A percentile compares a stretch with the other conserved stretches of the same genome.
phyloP scores from a whole-genome alignment of 2,797 vertebrate species.

The Microctenopoma lineatum region DNA sequence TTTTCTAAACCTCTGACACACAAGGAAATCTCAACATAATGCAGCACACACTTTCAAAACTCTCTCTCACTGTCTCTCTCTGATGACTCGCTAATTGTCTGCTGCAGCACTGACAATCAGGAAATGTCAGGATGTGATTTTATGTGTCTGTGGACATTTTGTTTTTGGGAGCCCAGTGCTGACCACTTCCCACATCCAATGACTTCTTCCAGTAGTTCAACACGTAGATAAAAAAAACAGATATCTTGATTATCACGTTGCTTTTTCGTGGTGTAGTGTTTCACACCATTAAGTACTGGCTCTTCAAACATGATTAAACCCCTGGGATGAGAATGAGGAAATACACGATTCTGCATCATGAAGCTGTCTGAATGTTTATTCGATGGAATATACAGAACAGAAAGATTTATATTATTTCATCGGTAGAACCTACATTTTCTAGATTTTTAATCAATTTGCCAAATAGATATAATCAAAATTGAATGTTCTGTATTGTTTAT shows the following conservation, averaged over 20 bases:
- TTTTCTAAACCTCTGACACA: slow-evolving; percentile 41
- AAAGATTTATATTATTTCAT: slow-evolving; percentile 35
- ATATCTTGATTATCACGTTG: slow-evolving; percentile 49
- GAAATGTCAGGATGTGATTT: slow-evolving; percentile 40
- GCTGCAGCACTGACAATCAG: slow-evolving; percentile 33
- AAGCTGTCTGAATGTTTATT: slow-evolving; percentile 1
- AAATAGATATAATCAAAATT: slow-evolving; percentile 64
- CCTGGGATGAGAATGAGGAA: slow-evolving; percentile 21
- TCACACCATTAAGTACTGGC: slow-evolving; percentile 34
- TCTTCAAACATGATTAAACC: slow-evolving; percentile 36
- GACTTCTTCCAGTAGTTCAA: slow-evolving; percentile 24
- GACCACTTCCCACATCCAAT: slow-evolving; percentile 28
- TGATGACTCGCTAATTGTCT: slow-evolving; percentile 37
- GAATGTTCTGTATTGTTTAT: slow-evolving; percentile 58
- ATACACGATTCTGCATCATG: slow-evolving; percentile 19
- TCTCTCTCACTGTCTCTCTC: slow-evolving; percentile 9
- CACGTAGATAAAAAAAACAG: slow-evolving; percentile 16
- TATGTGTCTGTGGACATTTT: slow-evolving; percentile 22
- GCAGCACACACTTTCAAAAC: slow-evolving; percentile 33
- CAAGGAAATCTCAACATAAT: slow-evolving; percentile 40
- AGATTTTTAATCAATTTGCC: slow-evolving; percentile 73
- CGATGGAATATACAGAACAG: slow-evolving; percentile 36
- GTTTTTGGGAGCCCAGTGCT: slow-evolving; percentile 31
- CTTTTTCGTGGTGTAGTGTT: slow-evolving; percentile 36
- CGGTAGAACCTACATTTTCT: slow-evolving; percentile 48